Base-by-base conservation (phyloP, 2,113 vertebrate species). In the Microcebus ravelobensis region DNA sequence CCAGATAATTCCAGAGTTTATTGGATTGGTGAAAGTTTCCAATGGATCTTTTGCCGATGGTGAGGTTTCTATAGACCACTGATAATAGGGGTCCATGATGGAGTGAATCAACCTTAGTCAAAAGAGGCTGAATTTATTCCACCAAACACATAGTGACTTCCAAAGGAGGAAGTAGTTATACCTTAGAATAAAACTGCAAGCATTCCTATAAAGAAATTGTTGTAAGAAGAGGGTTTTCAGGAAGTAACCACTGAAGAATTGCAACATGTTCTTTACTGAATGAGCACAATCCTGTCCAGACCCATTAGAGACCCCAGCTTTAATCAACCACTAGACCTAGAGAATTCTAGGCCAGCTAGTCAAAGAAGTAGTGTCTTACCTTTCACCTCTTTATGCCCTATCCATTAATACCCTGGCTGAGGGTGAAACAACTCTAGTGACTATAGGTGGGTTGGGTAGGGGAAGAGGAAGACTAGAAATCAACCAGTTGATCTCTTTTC, bases 261-360 rank as follows among this genome's bases (percentile, higher is more conserved):
- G 3, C 4, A 79, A 12, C 52, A 31, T 90, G 10, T 1, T 15
- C 21, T 14, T 34, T 25, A 87, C 8, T 52, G 25, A 74, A 31
- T 67, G 18, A 93, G 14, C 36, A 57, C 42, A 63, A 17, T 27
- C 7, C 2, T 65, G 34, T 45, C 4, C 50, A n/a, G 50, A 29
- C 8, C 8, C 23, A 0, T 57, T 15, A 29, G 8, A 6, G 5
- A 34, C 1, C 7, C 6, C 5, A 76, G 4, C 8, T 89, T 85
- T 29, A 85, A 34, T 3, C 3, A 10, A 0, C 5, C 12, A 39
- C 3, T 8, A 80, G 10, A 50, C 0, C 13, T 8, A 34, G 14
- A 34, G 20, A 9, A 4, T 42, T 77, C 20, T 42, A 74, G 29
- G 25, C 8, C 10, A 57, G 17, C 23, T 50, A 27, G 2, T 8